A percentile compares a stretch with the other conserved stretches of the same genome.
These are phyloP conservation scores for Thaumatotibia leucotreta DNA, from an alignment of 1,140 invertebrate species.

Conservation along the genomic window DNA sequence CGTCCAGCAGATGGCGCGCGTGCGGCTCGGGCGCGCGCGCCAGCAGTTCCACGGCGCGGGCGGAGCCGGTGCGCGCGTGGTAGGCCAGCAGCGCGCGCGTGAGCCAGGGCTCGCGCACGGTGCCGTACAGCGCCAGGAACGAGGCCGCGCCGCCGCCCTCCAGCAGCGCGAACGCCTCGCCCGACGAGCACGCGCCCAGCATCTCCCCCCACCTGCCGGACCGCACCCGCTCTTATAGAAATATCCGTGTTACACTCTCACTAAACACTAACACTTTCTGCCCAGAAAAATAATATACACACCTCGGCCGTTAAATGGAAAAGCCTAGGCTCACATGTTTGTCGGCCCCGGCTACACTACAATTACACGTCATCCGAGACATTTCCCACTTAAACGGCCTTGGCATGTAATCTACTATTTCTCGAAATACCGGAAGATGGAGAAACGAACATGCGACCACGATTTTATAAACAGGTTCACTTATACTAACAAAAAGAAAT, in stretches of 20 bases:
- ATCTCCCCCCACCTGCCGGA: conserved; percentile 56
- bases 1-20: conserved; percentile 88
- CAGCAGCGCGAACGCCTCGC: conserved; percentile 56
- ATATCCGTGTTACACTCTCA: background rate
- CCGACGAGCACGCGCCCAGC: conserved; percentile 53
- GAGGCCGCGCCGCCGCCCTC: conserved; percentile 40
- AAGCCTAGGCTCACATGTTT: too few relatives aligned
- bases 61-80: conserved; percentile 86
- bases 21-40: conserved; percentile 88
- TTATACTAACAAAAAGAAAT: too few relatives aligned
- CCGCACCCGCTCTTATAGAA: conserved; percentile 18
- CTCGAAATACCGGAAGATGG: too few relatives aligned
- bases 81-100: conserved; percentile 91
- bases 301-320: too few relatives aligned
- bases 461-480: too few relatives aligned
- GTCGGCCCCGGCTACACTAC: too few relatives aligned
- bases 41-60: conserved; percentile 86
- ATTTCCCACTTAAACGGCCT: too few relatives aligned
- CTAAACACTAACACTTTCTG: conserved; percentile 35
- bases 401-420: too few relatives aligned
- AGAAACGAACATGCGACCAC: too few relatives aligned
- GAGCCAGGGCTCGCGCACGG: conserved; percentile 90
- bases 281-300: too few relatives aligned
- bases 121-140: conserved; percentile 60
- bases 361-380: too few relatives aligned